These are phyloP conservation scores for Polyommatus icarus DNA, from an alignment of 2,888 invertebrate species.

Conservation along the genomic window DNA sequence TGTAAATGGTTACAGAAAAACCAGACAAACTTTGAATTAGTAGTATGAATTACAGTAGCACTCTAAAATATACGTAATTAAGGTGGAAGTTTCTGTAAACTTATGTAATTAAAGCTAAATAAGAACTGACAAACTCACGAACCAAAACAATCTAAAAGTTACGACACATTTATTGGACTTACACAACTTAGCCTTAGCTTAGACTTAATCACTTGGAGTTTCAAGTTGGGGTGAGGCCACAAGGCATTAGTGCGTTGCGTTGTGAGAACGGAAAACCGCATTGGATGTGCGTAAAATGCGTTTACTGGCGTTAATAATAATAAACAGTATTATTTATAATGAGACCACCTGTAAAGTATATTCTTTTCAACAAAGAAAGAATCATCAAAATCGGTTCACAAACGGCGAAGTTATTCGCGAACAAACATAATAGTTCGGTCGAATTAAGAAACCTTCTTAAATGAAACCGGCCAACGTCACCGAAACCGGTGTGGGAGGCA, in stretches of 20 bases:
- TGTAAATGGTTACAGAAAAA: no score
- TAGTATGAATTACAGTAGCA: not conserved
- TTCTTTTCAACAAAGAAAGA: no score
- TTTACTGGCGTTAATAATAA: no score
- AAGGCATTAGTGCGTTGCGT: not conserved
- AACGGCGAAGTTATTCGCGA: no score
- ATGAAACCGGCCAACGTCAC: no score
- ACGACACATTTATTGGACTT: constrained; percentile 20
- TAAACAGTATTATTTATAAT: no score
- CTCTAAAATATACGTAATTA: not conserved
- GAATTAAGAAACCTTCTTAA: no score
- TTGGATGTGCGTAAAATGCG: no score
- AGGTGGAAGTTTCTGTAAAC: not conserved
- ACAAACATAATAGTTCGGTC: no score
- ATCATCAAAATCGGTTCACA: no score
- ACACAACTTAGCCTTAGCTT: not conserved
- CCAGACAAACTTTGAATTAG: not conserved
- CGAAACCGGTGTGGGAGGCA: no score
- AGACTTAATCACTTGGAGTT: constrained; percentile 20
- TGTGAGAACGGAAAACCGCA: not conserved
- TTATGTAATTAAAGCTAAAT: constrained; percentile 20
- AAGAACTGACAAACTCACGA: constrained; percentile 12
- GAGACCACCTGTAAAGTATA: no score
- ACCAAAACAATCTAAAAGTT: constrained; percentile 17
- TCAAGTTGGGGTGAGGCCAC: not conserved